Evolutionary conservation across 2,888 invertebrate species (phyloP).

Genomic region (Chaetoderma sp.): DNA sequence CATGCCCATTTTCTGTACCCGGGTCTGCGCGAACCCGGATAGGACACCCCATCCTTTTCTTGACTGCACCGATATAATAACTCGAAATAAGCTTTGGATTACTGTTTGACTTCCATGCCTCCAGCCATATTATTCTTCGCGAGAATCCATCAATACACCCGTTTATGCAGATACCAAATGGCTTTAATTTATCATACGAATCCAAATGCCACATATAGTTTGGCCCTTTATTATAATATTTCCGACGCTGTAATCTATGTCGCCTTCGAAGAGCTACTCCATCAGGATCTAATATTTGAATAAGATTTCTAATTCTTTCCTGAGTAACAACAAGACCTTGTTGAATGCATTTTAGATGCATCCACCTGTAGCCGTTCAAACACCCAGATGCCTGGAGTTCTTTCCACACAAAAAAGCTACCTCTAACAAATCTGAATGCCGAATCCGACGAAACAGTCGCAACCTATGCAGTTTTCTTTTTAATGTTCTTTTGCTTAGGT

Average conservation of each 20-base stretch:
- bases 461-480: neutral
- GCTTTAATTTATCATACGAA: neutral
- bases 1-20: conserved; percentile 10
- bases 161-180: too few species aligned
- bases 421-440: neutral
- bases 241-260: neutral
- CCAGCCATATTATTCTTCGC: conserved; percentile 29
- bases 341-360: conserved; percentile 1
- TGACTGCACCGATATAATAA: conserved; percentile 2
- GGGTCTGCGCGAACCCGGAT: neutral
- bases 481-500: neutral
- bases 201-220: neutral
- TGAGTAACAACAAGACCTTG: too few species aligned
- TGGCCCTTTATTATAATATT: neutral
- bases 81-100: conserved; percentile 21
- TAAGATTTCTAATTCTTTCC: neutral
- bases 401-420: neutral
- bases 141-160: conserved; percentile 39
- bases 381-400: neutral
- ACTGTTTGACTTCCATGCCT: conserved; percentile 29
- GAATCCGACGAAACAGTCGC: neutral
- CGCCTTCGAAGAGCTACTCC: neutral
- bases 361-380: neutral
- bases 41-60: conserved; percentile 1
- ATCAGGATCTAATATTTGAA: neutral